These are phyloP conservation scores for Gastrophysa polygoni DNA, from an alignment of 2,888 invertebrate genomes.

Conservation along the genomic window DNA sequence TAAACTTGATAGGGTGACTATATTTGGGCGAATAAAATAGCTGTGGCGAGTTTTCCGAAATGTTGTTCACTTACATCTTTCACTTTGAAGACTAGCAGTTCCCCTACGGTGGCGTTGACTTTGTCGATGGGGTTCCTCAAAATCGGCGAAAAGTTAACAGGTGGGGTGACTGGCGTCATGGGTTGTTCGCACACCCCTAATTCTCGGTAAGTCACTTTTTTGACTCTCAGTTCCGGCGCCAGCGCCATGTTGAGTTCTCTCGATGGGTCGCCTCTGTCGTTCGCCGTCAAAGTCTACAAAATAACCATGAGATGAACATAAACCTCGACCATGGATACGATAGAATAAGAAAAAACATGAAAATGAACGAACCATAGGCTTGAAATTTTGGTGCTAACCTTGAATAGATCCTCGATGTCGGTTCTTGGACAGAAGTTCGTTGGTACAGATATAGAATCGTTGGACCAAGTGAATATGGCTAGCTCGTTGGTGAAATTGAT, in stretches of 20 bases:
- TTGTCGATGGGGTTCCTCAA: constrained; percentile 85
- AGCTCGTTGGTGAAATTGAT: constrained; percentile 66
- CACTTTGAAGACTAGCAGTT: constrained; percentile 79
- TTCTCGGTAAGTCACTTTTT: constrained; percentile 69
- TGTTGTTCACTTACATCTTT: constrained; percentile 72
- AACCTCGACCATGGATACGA: too few relatives aligned
- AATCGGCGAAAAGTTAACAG: constrained; percentile 73
- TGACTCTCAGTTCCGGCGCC: constrained; percentile 69
- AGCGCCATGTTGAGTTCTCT: constrained; percentile 66
- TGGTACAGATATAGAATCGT: constrained; percentile 82
- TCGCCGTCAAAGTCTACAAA: constrained; percentile 59
- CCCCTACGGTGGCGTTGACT: constrained; percentile 81
- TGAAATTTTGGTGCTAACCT: constrained; percentile 64
- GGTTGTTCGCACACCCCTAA: constrained; percentile 70
- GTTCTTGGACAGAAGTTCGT: constrained; percentile 78
- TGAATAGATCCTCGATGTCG: constrained; percentile 72
- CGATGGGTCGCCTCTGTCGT: constrained; percentile 66
- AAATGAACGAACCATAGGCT: too few relatives aligned
- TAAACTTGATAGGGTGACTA: too few relatives aligned
- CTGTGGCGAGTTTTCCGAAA: too few relatives aligned
- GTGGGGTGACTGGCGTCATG: constrained; percentile 51
- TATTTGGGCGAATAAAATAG: too few relatives aligned
- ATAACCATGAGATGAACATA: too few relatives aligned
- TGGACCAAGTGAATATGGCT: constrained; percentile 81
- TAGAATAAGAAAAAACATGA: too few relatives aligned